Evolutionary conservation across 2,113 vertebrate genomes (phyloP).

Genomic region (Mesoclemmys tuberculata): DNA sequence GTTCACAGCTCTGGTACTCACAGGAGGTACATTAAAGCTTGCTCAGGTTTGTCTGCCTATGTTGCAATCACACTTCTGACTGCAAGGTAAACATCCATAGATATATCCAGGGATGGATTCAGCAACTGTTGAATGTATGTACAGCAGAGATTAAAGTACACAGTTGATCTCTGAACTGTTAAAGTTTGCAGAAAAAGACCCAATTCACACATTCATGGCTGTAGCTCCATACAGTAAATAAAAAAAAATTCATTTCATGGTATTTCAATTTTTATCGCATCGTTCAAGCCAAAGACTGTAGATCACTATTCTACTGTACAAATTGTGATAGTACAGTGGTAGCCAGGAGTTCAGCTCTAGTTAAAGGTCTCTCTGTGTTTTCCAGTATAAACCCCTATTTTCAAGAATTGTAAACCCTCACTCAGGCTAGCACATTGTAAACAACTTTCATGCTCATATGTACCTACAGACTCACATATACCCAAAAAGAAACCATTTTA

Average conservation of each 20-base stretch:
- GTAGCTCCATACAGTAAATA: constrained; percentile 25
- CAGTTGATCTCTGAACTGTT: background rate
- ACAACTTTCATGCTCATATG: background rate
- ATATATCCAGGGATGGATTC: background rate
- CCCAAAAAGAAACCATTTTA: background rate
- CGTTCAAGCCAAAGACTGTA: constrained; percentile 11
- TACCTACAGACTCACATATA: background rate
- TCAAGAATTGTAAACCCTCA: background rate
- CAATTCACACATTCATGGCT: constrained; percentile 28
- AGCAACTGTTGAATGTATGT: background rate
- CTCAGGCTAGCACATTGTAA: background rate
- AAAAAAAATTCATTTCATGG: constrained; percentile 67
- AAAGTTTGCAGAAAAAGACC: constrained; percentile 15
- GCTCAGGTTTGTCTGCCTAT: background rate
- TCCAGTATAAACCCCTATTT: background rate
- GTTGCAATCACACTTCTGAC: background rate
- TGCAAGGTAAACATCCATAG: background rate
- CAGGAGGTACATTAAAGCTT: background rate
- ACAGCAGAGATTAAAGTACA: background rate
- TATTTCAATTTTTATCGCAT: constrained; percentile 60
- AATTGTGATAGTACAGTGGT: constrained; percentile 9
- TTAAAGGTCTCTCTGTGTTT: constrained; percentile 42
- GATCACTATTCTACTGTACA: constrained; percentile 44
- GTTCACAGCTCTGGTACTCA: background rate
- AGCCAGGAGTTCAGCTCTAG: background rate